These are phyloP conservation scores for Potamilus streckersoni DNA, from an alignment of 1,140 invertebrate genomes.

Conservation along the genomic window DNA sequence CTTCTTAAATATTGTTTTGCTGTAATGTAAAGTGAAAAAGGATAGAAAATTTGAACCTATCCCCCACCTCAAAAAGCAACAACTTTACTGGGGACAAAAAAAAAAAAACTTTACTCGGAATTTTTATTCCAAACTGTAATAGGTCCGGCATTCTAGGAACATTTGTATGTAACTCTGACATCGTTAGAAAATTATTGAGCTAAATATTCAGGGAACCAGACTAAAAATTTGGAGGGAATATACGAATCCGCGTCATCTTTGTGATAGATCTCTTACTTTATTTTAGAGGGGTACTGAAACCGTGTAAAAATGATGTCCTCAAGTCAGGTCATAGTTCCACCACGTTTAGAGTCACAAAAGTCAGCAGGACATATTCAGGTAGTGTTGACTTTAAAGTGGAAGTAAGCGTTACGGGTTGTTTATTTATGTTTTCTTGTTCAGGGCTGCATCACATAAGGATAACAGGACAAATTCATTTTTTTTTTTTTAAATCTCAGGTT, in stretches of 20 bases:
- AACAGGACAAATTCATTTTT: no score
- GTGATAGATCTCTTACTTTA: not conserved
- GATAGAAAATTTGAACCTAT: no score
- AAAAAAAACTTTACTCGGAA: not conserved
- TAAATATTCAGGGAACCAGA: not conserved
- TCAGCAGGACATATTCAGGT: slow-evolving; percentile 45
- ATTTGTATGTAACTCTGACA: not conserved
- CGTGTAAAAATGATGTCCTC: slow-evolving; percentile 32
- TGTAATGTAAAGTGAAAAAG: no score
- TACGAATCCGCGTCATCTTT: not conserved
- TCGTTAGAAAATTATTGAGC: not conserved
- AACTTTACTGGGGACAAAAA: slow-evolving; percentile 16
- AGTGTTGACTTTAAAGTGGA: not conserved
- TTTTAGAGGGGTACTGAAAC: slow-evolving; percentile 7
- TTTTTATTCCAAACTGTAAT: not conserved
- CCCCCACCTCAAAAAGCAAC: no score
- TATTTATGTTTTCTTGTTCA: no score
- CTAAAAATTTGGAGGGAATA: slow-evolving; percentile 28
- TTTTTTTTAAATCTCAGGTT: no score
- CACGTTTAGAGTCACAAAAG: slow-evolving; percentile 5
- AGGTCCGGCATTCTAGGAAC: no score
- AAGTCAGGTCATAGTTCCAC: slow-evolving; percentile 24
- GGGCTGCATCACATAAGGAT: no score
- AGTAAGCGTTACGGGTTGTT: no score
- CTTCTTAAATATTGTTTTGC: no score